phyloP scores from a whole-genome alignment of 1,140 invertebrate genomes.

The Ostrea denselamellosa region DNA sequence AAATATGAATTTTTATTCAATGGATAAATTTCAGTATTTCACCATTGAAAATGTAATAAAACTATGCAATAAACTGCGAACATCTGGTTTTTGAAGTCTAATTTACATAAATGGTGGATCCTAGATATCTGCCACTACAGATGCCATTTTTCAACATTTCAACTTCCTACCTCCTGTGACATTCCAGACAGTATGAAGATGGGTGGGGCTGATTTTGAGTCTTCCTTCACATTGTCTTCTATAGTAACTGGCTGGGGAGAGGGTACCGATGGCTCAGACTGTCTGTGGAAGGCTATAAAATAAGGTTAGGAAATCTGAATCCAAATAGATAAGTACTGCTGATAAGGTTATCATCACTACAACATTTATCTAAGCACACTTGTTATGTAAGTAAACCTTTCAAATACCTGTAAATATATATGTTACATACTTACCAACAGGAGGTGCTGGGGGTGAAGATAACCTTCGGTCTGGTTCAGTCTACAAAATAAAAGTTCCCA shows the following conservation, averaged over 20 bases:
- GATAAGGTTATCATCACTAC: no score
- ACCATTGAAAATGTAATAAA: not conserved
- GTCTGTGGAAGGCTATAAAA: constrained; percentile 67
- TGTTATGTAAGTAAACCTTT: no score
- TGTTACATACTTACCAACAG: not conserved
- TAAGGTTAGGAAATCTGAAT: not conserved
- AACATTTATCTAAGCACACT: not conserved
- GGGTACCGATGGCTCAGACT: constrained; percentile 49
- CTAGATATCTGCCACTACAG: not conserved
- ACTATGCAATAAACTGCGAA: not conserved
- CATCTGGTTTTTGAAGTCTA: no score
- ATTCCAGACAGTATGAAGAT: constrained; percentile 79
- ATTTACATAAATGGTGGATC: not conserved
- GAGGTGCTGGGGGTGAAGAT: not conserved
- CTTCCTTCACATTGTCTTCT: constrained; percentile 45
- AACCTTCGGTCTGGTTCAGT: not conserved
- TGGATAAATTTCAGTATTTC: not conserved
- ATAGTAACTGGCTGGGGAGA: constrained; percentile 65
- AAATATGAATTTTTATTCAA: not conserved
- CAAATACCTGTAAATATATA: not conserved
- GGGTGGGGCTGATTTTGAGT: constrained; percentile 51
- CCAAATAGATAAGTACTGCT: not conserved
- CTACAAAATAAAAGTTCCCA: constrained; percentile 10
- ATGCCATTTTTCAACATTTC: not conserved
- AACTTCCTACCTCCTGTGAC: constrained; percentile 63